phyloP scores from a whole-genome alignment of 2,797 vertebrate species.

The Neomorphus geoffroyi region DNA sequence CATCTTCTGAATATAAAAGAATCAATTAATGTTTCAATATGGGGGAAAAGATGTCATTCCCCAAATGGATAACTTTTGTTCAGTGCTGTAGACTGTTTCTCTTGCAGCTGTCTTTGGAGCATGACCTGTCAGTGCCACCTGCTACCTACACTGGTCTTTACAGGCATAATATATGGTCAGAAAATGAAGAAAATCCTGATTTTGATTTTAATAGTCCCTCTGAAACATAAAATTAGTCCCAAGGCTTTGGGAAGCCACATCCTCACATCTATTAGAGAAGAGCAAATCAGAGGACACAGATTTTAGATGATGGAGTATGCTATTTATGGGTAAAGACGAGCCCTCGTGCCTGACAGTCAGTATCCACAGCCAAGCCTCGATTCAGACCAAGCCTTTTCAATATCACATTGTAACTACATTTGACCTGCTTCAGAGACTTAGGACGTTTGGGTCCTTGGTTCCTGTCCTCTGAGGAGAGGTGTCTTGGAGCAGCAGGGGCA shows the following conservation, averaged over 20 bases:
- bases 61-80: background rate
- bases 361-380: background rate
- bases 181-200: background rate
- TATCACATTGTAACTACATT: background rate
- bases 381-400: accelerated
- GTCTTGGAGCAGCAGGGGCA: background rate
- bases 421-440: background rate
- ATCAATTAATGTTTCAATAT: constrained; percentile 52
- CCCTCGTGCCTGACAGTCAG: background rate
- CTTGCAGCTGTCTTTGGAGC: background rate
- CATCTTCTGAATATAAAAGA: constrained; percentile 51
- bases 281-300: background rate
- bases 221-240: background rate
- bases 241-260: background rate
- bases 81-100: constrained; percentile 17
- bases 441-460: background rate
- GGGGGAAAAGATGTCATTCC: background rate
- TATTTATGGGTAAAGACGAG: background rate
- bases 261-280: background rate
- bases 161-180: background rate
- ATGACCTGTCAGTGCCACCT: constrained; percentile 23
- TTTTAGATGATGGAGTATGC: background rate
- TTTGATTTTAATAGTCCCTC: constrained; percentile 3
- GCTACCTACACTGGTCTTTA: constrained; percentile 27
- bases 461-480: background rate